phyloP scores from a whole-genome alignment of 2,888 invertebrate species.

The Ochropacha duplaris region DNA sequence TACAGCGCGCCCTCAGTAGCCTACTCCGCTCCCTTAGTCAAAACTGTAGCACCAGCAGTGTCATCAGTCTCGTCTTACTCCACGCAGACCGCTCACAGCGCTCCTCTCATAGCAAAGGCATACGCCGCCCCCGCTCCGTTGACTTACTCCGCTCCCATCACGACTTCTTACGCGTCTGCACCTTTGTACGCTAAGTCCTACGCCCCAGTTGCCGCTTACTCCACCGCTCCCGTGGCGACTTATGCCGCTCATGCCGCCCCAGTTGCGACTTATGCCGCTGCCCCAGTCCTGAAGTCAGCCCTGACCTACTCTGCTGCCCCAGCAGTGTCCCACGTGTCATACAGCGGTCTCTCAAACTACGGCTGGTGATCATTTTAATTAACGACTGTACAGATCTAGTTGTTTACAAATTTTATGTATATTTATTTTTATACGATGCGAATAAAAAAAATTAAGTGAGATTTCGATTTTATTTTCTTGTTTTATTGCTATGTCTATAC shows the following conservation, averaged over 20 bases:
- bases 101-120: constrained; percentile 55
- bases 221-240: constrained; percentile 38
- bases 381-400: constrained; percentile 56
- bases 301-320: constrained; percentile 82
- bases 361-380: constrained; percentile 81
- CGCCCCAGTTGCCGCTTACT: constrained; percentile 42
- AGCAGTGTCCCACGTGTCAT: constrained; percentile 85
- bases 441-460: constrained; percentile 52
- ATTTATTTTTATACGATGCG: constrained; percentile 68
- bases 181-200: constrained; percentile 38
- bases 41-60: constrained; percentile 32
- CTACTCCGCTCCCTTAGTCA: constrained; percentile 38
- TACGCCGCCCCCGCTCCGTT: constrained; percentile 35
- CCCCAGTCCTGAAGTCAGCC: constrained; percentile 63
- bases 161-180: constrained; percentile 22
- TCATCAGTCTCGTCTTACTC: constrained; percentile 33
- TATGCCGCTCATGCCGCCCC: constrained; percentile 29
- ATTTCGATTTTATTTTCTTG: neutral
- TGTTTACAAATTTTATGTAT: constrained; percentile 60
- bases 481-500: no score
- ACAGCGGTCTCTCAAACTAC: constrained; percentile 85
- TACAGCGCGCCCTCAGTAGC: constrained; percentile 35
- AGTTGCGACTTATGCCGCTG: constrained; percentile 32
- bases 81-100: constrained; percentile 35
- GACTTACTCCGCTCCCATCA: constrained; percentile 34